Percentiles rank a stretch among this genome's conserved stretches.
Conservation (phyloP, 2,797 vertebrate genomes). For the Gila robusta region DNA sequence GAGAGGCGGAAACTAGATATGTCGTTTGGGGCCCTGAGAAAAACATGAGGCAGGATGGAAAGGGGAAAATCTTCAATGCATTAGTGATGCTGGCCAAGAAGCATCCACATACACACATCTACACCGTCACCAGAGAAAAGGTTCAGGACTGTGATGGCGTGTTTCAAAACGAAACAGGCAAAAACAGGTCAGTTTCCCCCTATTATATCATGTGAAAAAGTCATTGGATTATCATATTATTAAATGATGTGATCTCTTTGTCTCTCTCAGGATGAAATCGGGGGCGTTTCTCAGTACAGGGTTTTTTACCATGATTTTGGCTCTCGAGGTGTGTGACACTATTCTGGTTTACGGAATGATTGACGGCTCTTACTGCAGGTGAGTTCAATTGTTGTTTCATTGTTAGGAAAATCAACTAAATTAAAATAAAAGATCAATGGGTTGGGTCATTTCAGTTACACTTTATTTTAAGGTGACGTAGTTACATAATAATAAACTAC, state of each 20-base stretch:
- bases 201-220: neutral
- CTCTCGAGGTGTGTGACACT: conserved; percentile 90
- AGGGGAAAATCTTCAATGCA: conserved; percentile 80
- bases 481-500: neutral
- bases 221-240: neutral
- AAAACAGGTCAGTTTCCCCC: conserved; percentile 84
- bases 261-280: conserved; percentile 84
- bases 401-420: neutral
- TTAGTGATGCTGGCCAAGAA: conserved; percentile 79
- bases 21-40: conserved; percentile 91
- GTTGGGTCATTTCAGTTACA: neutral
- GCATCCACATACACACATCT: conserved; percentile 82
- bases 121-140: conserved; percentile 85
- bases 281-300: conserved; percentile 97
- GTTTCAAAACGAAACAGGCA: conserved; percentile 94
- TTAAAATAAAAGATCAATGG: neutral
- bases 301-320: conserved; percentile 95
- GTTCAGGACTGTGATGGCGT: conserved; percentile 86
- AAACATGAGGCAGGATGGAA: conserved; percentile 87
- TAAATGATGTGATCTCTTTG: neutral
- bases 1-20: conserved; percentile 82
- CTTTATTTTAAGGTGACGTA: neutral
- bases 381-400: conserved; percentile 39
- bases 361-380: conserved; percentile 91
- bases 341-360: conserved; percentile 94